A percentile compares a stretch with the other conserved stretches of the same genome.
These are phyloP conservation scores for Candoia aspera DNA, from an alignment of 2,113 vertebrate genomes.

Conservation along the genomic window DNA sequence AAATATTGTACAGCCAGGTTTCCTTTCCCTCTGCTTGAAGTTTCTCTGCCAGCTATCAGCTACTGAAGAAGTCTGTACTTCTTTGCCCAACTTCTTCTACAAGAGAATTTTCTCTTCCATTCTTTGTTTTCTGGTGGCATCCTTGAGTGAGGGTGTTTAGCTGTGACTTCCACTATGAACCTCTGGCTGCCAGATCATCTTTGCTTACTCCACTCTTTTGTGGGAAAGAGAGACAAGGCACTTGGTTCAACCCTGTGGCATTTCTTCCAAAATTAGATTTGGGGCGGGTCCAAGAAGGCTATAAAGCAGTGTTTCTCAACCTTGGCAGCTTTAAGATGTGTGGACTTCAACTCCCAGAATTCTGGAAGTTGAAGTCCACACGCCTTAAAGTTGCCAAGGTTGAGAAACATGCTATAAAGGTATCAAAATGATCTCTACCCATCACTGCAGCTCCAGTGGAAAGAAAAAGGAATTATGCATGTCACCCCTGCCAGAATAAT, in stretches of 20 bases:
- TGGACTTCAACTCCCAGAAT: too few relatives aligned
- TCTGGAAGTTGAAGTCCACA: too few relatives aligned
- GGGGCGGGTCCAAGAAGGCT: neutral
- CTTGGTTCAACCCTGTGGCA: neutral
- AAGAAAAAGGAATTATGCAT: neutral
- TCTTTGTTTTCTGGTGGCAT: neutral
- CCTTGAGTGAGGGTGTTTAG: neutral
- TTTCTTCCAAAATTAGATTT: neutral
- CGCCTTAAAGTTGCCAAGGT: too few relatives aligned
- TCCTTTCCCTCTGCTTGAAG: neutral
- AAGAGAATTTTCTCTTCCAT: neutral
- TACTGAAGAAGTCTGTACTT: neutral
- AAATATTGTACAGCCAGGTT: neutral
- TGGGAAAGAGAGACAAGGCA: neutral
- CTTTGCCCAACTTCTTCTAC: neutral
- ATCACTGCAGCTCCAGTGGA: neutral
- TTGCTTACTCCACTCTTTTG: neutral
- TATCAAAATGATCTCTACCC: neutral
- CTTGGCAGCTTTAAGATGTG: too few relatives aligned
- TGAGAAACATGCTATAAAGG: neutral
- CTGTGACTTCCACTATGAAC: neutral
- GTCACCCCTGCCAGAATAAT: neutral
- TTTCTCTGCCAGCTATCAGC: neutral
- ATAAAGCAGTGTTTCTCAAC: neutral
- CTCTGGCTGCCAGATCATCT: neutral